Percentiles rank a stretch among this genome's conserved stretches.
phyloP scores from a whole-genome alignment of 2,888 invertebrate genomes.

The Stomorhina lunata region DNA sequence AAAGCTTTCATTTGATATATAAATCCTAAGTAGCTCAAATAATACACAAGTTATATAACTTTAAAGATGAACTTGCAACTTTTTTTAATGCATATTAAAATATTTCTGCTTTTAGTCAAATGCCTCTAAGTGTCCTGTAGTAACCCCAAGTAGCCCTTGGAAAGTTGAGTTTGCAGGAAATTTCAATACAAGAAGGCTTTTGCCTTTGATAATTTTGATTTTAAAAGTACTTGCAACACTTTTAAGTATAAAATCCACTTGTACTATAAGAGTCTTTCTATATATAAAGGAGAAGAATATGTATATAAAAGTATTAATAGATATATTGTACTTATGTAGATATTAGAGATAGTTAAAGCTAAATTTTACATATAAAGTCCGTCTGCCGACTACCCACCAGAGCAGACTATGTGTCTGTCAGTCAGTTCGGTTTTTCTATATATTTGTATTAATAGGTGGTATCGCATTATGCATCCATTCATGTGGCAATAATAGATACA shows the following conservation, averaged over 20 bases:
- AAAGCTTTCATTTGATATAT: too few species aligned
- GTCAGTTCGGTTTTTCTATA: not conserved
- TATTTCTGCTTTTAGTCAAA: not conserved
- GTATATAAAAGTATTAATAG: constrained; percentile 2
- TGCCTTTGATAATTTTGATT: constrained; percentile 51
- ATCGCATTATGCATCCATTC: constrained; percentile 26
- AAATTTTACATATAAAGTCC: too few species aligned
- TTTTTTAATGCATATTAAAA: not conserved
- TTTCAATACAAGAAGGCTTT: constrained; percentile 1
- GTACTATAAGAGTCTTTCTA: too few species aligned
- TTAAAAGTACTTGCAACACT: constrained; percentile 38
- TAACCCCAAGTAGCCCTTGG: not conserved
- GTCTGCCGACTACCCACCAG: not conserved
- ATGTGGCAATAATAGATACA: constrained; percentile 42
- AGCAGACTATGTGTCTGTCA: constrained; percentile 1
- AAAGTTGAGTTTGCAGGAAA: too few species aligned
- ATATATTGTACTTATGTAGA: not conserved
- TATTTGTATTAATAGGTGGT: not conserved
- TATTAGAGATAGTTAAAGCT: constrained; percentile 41
- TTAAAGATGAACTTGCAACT: not conserved
- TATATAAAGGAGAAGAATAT: not conserved
- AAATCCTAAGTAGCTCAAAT: too few species aligned
- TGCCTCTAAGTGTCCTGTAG: not conserved
- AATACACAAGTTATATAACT: not conserved
- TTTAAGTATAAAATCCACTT: constrained; percentile 19